A percentile compares a stretch with the other conserved stretches of the same genome.
These are phyloP conservation scores for Linepithema humile DNA, from an alignment of 1,140 invertebrate species.

Conservation along the genomic window DNA sequence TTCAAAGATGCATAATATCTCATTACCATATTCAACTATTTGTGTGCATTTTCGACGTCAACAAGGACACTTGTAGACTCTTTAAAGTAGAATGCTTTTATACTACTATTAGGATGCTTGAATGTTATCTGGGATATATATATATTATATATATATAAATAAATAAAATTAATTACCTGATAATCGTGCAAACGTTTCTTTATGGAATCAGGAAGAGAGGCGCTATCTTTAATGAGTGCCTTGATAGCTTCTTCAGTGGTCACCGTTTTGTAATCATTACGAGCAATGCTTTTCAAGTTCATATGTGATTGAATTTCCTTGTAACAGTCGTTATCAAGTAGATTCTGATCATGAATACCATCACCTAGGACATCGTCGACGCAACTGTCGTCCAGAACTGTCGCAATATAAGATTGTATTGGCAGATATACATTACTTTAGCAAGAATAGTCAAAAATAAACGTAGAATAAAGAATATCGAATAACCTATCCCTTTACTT, in stretches of 20 bases:
- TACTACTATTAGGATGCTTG: too few relatives aligned
- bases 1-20: too few relatives aligned
- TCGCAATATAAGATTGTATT: not conserved
- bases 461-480: not conserved
- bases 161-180: slow-evolving; percentile 77
- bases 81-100: too few relatives aligned
- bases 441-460: not conserved
- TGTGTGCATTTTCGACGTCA: too few relatives aligned
- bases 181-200: slow-evolving; percentile 78
- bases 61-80: too few relatives aligned
- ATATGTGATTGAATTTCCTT: slow-evolving; percentile 80
- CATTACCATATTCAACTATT: too few relatives aligned
- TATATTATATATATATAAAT: too few relatives aligned
- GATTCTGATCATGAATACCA: slow-evolving; percentile 81
- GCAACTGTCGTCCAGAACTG: slow-evolving; percentile 81
- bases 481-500: not conserved
- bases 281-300: slow-evolving; percentile 71
- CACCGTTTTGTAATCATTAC: slow-evolving; percentile 68
- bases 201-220: slow-evolving; percentile 84
- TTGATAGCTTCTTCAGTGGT: slow-evolving; percentile 81
- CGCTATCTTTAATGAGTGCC: slow-evolving; percentile 84
- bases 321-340: slow-evolving; percentile 82
- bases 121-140: too few relatives aligned
- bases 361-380: slow-evolving; percentile 84
- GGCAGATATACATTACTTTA: not conserved